Conservation (phyloP, 1,140 invertebrate species). For the Drosophila sulfurigaster region DNA sequence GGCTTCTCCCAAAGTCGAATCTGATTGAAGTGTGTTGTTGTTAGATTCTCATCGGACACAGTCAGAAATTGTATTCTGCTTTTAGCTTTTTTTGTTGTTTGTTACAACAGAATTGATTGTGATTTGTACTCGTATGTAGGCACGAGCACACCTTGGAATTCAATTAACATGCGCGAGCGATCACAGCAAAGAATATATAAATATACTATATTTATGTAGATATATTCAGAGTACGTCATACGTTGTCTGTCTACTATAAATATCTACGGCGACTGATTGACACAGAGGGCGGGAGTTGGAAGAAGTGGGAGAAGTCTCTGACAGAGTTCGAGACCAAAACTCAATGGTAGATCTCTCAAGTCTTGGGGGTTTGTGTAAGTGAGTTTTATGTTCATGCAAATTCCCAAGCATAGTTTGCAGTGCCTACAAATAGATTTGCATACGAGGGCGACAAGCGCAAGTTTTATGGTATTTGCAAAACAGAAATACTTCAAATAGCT, state of each 20-base stretch:
- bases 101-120: conserved; percentile 11
- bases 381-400: conserved; percentile 41
- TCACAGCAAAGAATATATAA: conserved; percentile 26
- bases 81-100: background rate
- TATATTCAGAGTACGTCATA: conserved; percentile 29
- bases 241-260: conserved; percentile 1
- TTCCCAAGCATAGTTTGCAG: conserved; percentile 33
- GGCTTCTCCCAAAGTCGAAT: background rate
- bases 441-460: conserved; percentile 19
- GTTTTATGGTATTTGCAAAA: conserved; percentile 36
- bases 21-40: background rate
- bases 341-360: background rate
- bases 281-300: conserved; percentile 24
- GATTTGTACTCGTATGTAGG: conserved; percentile 12
- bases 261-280: conserved; percentile 33
- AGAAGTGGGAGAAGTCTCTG: background rate
- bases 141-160: conserved; percentile 22
- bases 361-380: conserved; percentile 15
- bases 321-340: background rate
- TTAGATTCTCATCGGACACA: conserved; percentile 2
- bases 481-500: conserved; percentile 33
- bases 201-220: conserved; percentile 27
- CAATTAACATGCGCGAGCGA: conserved; percentile 40
- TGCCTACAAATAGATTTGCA: conserved; percentile 31
- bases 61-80: conserved; percentile 4